Conservation (phyloP, 2,888 invertebrate species). For the Maniola hyperantus region DNA sequence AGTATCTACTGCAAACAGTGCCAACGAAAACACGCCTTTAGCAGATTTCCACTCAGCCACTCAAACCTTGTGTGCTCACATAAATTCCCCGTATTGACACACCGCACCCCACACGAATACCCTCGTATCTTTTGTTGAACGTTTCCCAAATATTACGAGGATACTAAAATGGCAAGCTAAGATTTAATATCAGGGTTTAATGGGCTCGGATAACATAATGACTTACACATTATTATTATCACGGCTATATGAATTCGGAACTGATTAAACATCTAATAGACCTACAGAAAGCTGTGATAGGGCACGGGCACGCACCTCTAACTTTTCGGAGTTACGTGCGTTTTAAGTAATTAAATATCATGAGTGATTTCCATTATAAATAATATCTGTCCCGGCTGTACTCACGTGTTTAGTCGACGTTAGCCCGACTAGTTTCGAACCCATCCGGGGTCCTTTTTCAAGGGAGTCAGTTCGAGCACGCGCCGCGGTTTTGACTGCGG, state of each 20-base stretch:
- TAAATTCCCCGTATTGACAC: conserved; percentile 24
- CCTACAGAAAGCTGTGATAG: no score
- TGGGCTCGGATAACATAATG: conserved; percentile 5
- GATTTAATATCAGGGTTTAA: conserved; percentile 13
- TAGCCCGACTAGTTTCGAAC: no score
- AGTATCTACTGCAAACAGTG: background rate
- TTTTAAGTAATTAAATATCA: no score
- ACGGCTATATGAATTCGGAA: background rate
- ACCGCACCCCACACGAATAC: conserved; percentile 26
- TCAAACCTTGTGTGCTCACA: conserved; percentile 9
- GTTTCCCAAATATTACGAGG: conserved; percentile 54
- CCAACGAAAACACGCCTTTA: conserved; percentile 11
- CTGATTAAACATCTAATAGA: no score
- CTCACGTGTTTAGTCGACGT: no score
- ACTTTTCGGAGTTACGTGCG: no score
- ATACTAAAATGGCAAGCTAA: conserved; percentile 15
- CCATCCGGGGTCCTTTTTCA: no score
- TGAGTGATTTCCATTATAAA: no score
- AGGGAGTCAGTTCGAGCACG: no score
- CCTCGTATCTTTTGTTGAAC: conserved; percentile 66
- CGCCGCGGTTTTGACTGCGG: no score
- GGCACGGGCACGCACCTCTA: no score
- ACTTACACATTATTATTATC: background rate
- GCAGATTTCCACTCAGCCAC: conserved; percentile 15
- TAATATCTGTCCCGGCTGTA: no score